These are phyloP conservation scores for Caenorhabditis auriculariae DNA, from an alignment of 2,888 invertebrate species.

Conservation along the genomic window DNA sequence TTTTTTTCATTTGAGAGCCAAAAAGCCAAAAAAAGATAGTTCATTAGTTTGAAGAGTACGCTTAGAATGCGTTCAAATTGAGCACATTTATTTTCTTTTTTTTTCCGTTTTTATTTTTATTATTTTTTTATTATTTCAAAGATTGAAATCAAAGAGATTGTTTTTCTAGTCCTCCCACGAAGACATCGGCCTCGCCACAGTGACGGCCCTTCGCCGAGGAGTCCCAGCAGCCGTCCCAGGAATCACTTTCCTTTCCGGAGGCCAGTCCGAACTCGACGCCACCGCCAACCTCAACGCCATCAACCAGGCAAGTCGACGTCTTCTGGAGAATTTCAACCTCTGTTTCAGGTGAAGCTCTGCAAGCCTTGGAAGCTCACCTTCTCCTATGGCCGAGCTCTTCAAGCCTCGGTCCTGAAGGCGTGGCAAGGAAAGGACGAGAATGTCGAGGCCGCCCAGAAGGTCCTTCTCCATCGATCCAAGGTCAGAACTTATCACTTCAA, in stretches of 20 bases:
- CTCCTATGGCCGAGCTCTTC: conserved; percentile 87
- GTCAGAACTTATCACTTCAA: too few relatives aligned
- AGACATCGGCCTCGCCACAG: conserved; percentile 87
- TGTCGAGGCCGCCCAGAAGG: conserved; percentile 79
- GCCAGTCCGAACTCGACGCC: conserved; percentile 97
- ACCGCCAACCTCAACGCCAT: conserved; percentile 93
- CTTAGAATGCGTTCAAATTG: too few relatives aligned
- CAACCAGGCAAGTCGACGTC: conserved; percentile 71
- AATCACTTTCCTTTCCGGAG: conserved; percentile 95
- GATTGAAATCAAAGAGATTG: too few relatives aligned
- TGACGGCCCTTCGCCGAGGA: conserved; percentile 77
- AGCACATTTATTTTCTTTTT: too few relatives aligned
- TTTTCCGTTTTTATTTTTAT: too few relatives aligned
- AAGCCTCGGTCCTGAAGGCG: conserved; percentile 74
- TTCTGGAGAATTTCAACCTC: background rate
- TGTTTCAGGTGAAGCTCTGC: conserved; percentile 44
- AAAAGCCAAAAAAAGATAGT: too few relatives aligned
- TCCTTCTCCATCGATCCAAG: conserved; percentile 66
- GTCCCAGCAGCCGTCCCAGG: conserved; percentile 96
- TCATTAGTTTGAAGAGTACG: too few relatives aligned
- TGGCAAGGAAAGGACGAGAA: conserved; percentile 93
- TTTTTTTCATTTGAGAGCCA: too few relatives aligned
- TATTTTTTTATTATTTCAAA: too few relatives aligned
- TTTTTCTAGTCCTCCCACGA: conserved; percentile 77
- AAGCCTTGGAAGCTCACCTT: conserved; percentile 96